Base-by-base conservation (phyloP, 2,797 vertebrate species). In the Chloroceryle inda region DNA sequence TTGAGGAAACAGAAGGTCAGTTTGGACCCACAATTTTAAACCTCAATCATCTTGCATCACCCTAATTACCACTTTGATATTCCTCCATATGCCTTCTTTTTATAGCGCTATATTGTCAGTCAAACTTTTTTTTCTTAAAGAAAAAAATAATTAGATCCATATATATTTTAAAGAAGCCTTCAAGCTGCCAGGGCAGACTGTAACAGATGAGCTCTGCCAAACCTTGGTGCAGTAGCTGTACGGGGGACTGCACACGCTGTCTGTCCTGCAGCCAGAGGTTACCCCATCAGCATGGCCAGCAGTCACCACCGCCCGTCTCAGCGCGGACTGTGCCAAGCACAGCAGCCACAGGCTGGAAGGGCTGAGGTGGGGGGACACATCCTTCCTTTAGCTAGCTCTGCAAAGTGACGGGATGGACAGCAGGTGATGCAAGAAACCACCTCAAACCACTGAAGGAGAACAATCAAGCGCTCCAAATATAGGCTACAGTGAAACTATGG, bases 281-380 rank as follows among this genome's bases (percentile, higher is more conserved):
- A 44, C 59, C 20, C 35, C 31, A 21, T 78, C 58, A 15, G 31
- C 24, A 20, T 1, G 1, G 58, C 29, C 49, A 42, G 35, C 58
- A 78, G 71, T 53, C 15, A 0, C 13, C 53, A 62, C 1, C 2
- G 1, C 6, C 4, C 6, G 31, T 31, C 31, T 55, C 9, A 1
- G 31, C 2, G 1, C 5, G 74, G 37, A 42, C 50, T 5, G 2
- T 27, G 29, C 67, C 53, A 11, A 0, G 9, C 18, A 44, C 6
- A 11, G 47, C 2, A 40, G 62, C 35, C 38, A 23, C 69, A 55
- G 6, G 49, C 37, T 22, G 31, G 67, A 79, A 78, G 49, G 27
- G 29, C 27, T 38, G 53, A 52, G n/a, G 27, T 56, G 33, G 71
- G 78, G 33, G 47, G 42, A 71, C 23, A n/a, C 5, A 4, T 13